phyloP scores from a whole-genome alignment of 2,888 invertebrate genomes.

The Pherbina coryleti region DNA sequence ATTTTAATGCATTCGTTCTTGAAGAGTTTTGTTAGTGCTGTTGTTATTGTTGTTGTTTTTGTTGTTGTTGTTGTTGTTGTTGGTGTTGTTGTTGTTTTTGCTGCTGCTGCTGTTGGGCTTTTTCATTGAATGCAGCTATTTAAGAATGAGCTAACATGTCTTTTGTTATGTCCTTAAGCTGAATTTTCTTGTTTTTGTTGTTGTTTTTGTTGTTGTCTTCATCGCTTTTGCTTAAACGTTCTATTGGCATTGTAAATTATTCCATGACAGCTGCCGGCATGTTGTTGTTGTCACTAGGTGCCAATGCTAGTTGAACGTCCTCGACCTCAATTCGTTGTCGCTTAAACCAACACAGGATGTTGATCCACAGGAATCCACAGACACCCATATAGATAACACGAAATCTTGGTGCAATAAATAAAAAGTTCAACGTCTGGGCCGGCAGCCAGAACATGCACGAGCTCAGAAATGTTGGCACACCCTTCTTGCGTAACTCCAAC shows the following conservation, averaged over 20 bases:
- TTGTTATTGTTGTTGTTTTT: background rate
- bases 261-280: background rate
- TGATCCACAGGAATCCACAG: conserved; percentile 86
- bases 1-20: conserved; percentile 7
- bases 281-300: background rate
- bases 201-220: background rate
- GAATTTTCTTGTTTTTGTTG: background rate
- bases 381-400: conserved; percentile 84
- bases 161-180: background rate
- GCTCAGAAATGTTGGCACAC: conserved; percentile 78
- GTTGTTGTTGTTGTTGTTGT: too few relatives aligned
- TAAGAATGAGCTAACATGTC: background rate
- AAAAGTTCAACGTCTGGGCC: conserved; percentile 83
- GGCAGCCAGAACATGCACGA: conserved; percentile 90
- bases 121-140: background rate
- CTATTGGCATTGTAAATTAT: conserved; percentile 30
- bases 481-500: conserved; percentile 80
- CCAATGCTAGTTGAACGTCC: conserved; percentile 19
- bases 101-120: background rate
- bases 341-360: conserved; percentile 86
- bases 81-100: background rate
- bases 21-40: background rate
- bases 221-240: background rate
- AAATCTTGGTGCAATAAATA: conserved; percentile 78
- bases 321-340: conserved; percentile 66